Evolutionary conservation across 2,888 invertebrate species (phyloP).

Genomic region (Adelognathus sp.): DNA sequence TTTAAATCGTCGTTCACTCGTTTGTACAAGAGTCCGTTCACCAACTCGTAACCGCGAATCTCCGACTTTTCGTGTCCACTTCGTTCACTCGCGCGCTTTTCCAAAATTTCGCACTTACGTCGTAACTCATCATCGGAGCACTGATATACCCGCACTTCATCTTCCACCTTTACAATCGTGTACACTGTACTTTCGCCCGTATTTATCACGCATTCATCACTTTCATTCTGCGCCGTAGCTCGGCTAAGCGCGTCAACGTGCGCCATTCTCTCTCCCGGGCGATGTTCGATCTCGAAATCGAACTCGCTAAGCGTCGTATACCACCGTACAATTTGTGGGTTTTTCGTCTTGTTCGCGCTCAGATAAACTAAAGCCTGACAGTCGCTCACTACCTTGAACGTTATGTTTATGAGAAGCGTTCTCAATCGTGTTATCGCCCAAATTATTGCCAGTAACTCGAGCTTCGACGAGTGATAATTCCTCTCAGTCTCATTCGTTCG

Average conservation of each 20-base stretch:
- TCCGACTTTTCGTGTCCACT: background rate
- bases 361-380: constrained; percentile 64
- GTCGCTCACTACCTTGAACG: constrained; percentile 61
- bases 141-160: constrained; percentile 2
- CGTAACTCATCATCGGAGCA: background rate
- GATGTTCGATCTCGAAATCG: constrained; percentile 52
- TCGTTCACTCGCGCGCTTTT: background rate
- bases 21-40: background rate
- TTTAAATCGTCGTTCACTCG: constrained; percentile 8
- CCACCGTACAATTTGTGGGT: constrained; percentile 61
- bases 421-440: constrained; percentile 41
- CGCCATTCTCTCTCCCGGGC: constrained; percentile 52
- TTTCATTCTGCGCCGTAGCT: constrained; percentile 46
- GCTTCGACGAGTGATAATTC: too few relatives aligned
- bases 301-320: constrained; percentile 57
- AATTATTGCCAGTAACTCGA: constrained; percentile 68
- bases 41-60: background rate
- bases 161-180: constrained; percentile 14
- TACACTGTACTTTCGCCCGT: background rate
- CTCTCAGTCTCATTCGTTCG: too few relatives aligned
- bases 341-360: constrained; percentile 59
- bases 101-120: background rate
- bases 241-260: constrained; percentile 65
- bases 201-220: background rate
- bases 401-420: constrained; percentile 45